Percentiles rank a stretch among this genome's conserved stretches.
phyloP scores from a whole-genome alignment of 1,140 invertebrate species.

The Sesamia nonagrioides region DNA sequence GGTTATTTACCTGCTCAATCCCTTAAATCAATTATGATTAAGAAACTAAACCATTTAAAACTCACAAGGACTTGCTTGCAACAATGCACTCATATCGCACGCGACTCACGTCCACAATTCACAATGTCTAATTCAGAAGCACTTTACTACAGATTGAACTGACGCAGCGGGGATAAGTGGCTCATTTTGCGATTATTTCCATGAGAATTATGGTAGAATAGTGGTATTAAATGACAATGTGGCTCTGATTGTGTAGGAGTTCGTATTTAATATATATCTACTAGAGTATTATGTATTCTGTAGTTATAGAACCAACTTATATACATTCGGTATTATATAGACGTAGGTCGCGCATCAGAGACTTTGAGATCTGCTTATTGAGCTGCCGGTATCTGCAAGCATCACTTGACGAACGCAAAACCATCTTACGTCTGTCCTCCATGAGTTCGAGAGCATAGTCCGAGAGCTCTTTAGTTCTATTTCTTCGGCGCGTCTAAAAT shows the following conservation, averaged over 20 bases:
- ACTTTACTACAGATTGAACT: conserved; percentile 9
- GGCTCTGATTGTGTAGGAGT: conserved; percentile 2
- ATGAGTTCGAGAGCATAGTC: no score
- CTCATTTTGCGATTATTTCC: conserved; percentile 32
- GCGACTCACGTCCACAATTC: not conserved
- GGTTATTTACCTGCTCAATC: no score
- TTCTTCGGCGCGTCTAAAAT: no score
- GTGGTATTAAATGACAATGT: conserved; percentile 19
- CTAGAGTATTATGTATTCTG: not conserved
- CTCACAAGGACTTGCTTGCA: not conserved
- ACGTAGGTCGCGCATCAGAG: no score
- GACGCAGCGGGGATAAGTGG: conserved; percentile 16
- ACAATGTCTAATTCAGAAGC: conserved; percentile 21
- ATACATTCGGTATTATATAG: no score
- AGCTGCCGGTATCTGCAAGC: no score
- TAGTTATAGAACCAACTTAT: not conserved
- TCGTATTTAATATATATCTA: not conserved
- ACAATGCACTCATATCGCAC: not conserved
- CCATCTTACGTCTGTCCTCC: no score
- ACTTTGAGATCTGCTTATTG: no score
- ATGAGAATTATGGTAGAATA: conserved; percentile 22
- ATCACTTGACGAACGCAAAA: no score
- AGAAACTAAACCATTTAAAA: no score
- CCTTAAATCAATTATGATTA: no score
- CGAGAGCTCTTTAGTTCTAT: no score